phyloP scores from a whole-genome alignment of 2,113 vertebrate genomes.

The Fulmarus glacialis region DNA sequence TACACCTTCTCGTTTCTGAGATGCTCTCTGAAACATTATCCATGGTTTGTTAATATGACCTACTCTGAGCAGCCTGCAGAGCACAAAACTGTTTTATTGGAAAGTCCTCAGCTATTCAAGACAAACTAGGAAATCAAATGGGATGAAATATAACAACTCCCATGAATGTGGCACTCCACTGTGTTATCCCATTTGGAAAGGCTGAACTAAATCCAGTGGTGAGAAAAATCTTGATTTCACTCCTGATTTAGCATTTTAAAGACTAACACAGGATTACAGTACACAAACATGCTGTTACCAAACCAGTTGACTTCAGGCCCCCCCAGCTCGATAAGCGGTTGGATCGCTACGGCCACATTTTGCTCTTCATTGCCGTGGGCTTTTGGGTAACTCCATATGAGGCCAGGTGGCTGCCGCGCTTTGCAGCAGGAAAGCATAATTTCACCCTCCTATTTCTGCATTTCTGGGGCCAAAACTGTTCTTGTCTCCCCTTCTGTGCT shows the following conservation, averaged over 20 bases:
- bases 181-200: neutral
- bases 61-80: neutral
- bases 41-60: neutral
- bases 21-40: neutral
- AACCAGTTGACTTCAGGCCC: neutral
- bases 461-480: neutral
- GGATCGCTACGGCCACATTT: neutral
- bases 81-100: neutral
- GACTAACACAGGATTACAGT: neutral
- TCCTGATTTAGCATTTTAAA: conserved; percentile 7
- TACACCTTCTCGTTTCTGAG: neutral
- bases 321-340: accelerated
- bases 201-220: neutral
- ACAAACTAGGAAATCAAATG: neutral
- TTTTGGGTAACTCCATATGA: neutral
- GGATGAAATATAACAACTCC: neutral
- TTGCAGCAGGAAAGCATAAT: neutral
- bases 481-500: neutral
- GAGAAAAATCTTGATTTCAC: conserved; percentile 32
- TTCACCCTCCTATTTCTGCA: neutral
- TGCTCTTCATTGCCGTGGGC: neutral
- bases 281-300: neutral
- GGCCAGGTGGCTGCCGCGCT: neutral
- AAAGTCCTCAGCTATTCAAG: neutral
- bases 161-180: neutral